Conservation (phyloP, 2,113 vertebrate genomes). For the Scartelaos histophorus region DNA sequence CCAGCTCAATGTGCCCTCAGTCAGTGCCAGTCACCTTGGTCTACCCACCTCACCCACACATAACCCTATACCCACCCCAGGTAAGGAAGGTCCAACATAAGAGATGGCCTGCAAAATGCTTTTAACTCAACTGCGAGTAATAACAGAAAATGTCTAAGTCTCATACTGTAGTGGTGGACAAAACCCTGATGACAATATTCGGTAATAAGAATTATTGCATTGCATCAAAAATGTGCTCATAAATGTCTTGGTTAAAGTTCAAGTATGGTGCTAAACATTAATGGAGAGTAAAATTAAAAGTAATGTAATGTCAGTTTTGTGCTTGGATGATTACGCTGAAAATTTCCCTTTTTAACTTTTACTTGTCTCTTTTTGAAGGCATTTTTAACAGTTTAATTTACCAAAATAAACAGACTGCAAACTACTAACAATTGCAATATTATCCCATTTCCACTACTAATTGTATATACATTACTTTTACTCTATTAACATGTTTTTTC, state of each 20-base stretch:
- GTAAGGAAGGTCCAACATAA: slow-evolving; percentile 63
- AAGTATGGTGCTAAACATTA: too few species aligned
- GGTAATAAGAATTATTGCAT: too few species aligned
- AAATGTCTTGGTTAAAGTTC: too few species aligned
- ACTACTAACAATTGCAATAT: background rate
- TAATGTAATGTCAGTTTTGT: too few species aligned
- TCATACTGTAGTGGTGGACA: too few species aligned
- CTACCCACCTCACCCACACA: slow-evolving; percentile 92
- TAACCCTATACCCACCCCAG: slow-evolving; percentile 87
- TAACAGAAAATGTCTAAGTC: too few species aligned
- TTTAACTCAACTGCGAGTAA: background rate
- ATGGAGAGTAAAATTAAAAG: too few species aligned
- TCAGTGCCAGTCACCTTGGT: slow-evolving; percentile 89
- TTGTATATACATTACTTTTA: background rate
- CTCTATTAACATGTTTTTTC: background rate
- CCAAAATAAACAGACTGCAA: too few species aligned
- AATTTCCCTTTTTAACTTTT: background rate
- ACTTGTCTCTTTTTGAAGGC: background rate
- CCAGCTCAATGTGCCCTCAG: slow-evolving; percentile 90
- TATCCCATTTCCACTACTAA: background rate
- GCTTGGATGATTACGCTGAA: background rate
- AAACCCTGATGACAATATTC: too few species aligned
- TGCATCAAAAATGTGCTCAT: too few species aligned
- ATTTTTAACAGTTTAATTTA: background rate
- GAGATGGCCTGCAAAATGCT: background rate